These are phyloP conservation scores for Melitaea athalia DNA, from an alignment of 2,888 invertebrate species.

Conservation along the genomic window DNA sequence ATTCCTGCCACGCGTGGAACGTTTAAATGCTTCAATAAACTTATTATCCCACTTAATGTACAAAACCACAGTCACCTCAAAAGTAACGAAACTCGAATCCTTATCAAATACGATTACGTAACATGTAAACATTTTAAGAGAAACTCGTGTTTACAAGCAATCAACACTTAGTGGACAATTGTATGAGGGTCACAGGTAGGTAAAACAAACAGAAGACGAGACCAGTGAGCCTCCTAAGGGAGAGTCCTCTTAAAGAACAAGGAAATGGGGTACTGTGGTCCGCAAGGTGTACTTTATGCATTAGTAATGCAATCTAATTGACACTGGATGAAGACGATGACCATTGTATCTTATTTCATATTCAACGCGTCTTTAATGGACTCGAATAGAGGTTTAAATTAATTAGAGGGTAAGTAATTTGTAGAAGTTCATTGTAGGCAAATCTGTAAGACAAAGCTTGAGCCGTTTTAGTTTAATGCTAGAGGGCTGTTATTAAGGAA, in stretches of 20 bases:
- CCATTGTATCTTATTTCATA: constrained; percentile 61
- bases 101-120: constrained; percentile 45
- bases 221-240: constrained; percentile 62
- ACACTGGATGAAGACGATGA: constrained; percentile 69
- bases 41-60: constrained; percentile 62
- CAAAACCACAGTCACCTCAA: constrained; percentile 11
- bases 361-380: constrained; percentile 45
- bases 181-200: constrained; percentile 74
- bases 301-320: constrained; percentile 77
- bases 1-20: constrained; percentile 77
- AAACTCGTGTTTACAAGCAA: constrained; percentile 76
- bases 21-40: constrained; percentile 73
- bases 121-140: constrained; percentile 61
- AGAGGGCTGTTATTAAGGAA: constrained; percentile 46
- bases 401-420: constrained; percentile 21
- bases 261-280: constrained; percentile 66
- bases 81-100: constrained; percentile 29
- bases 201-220: constrained; percentile 77
- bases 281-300: constrained; percentile 75
- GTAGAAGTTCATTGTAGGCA: constrained; percentile 18
- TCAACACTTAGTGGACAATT: constrained; percentile 79
- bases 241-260: constrained; percentile 75
- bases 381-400: constrained; percentile 29
- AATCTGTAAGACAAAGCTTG: constrained; percentile 14
- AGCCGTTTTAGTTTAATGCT: constrained; percentile 31